A percentile compares a stretch with the other conserved stretches of the same genome.
Evolutionary conservation across 2,113 vertebrate species (phyloP).

Genomic region (Dryoscopus gambensis): DNA sequence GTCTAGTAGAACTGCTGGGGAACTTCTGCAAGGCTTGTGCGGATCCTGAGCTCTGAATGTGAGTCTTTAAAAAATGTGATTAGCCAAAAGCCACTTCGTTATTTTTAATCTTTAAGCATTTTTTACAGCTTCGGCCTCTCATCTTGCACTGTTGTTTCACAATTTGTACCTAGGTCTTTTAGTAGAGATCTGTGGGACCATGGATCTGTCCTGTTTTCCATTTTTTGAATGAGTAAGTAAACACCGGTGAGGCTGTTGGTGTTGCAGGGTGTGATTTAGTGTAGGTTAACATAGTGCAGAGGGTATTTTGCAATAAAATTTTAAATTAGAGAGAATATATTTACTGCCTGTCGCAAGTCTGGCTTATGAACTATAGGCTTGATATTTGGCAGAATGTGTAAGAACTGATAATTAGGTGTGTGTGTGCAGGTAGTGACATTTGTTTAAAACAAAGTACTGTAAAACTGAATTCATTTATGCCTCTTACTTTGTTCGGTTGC

Average conservation of each 20-base stretch:
- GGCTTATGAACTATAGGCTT: conserved; percentile 76
- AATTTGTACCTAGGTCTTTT: background rate
- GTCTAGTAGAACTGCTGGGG: background rate
- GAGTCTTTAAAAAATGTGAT: background rate
- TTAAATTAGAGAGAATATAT: conserved; percentile 75
- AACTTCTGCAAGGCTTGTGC: background rate
- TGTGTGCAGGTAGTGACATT: conserved; percentile 73
- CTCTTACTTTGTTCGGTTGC: conserved; percentile 69
- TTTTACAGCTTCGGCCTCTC: background rate
- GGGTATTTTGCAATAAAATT: conserved; percentile 78
- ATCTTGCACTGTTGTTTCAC: background rate
- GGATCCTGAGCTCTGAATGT: background rate
- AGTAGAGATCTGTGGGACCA: background rate
- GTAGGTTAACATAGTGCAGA: conserved; percentile 69
- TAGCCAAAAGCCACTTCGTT: background rate
- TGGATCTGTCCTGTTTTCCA: background rate
- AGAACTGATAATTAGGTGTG: conserved; percentile 75
- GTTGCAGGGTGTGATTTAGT: conserved; percentile 69
- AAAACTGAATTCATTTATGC: conserved; percentile 75
- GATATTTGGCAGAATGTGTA: conserved; percentile 75
- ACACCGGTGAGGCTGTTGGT: conserved; percentile 45
- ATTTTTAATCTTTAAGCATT: background rate
- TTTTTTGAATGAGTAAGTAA: conserved; percentile 60
- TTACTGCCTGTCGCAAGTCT: conserved; percentile 71
- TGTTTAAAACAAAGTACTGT: conserved; percentile 76